Conservation (phyloP, 2,113 vertebrate genomes). For the Dascyllus trimaculatus region DNA sequence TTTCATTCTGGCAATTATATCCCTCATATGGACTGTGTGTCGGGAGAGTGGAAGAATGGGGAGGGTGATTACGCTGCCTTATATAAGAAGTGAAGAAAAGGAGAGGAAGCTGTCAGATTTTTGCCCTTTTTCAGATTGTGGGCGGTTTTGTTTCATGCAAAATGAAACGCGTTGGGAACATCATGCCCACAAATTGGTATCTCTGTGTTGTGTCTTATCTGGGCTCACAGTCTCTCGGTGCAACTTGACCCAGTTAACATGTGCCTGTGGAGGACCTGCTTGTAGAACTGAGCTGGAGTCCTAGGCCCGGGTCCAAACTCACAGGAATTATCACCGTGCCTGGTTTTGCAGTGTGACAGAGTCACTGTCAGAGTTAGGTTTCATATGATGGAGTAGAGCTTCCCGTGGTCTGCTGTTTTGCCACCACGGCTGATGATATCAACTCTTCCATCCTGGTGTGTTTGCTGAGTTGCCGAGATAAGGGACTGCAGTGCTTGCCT, state of each 20-base stretch:
- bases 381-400: conserved; percentile 65
- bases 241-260: conserved; percentile 67
- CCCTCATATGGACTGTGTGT: conserved; percentile 77
- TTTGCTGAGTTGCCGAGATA: conserved; percentile 63
- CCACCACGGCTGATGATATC: conserved; percentile 56
- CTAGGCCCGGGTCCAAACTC: conserved; percentile 62
- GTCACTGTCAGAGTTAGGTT: conserved; percentile 63
- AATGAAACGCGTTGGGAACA: neutral
- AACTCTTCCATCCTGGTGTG: conserved; percentile 57
- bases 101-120: conserved; percentile 23
- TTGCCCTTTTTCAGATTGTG: conserved; percentile 18
- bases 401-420: conserved; percentile 46
- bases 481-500: conserved; percentile 50
- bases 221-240: conserved; percentile 33
- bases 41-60: conserved; percentile 31
- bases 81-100: conserved; percentile 41
- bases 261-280: conserved; percentile 57
- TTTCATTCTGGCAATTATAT: conserved; percentile 71
- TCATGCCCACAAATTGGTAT: conserved; percentile 10
- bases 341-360: conserved; percentile 62
- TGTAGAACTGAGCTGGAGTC: conserved; percentile 57
- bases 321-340: conserved; percentile 65
- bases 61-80: conserved; percentile 44
- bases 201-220: conserved; percentile 30
- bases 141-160: neutral